Evolutionary conservation across 2,113 vertebrate genomes (phyloP).

Genomic region (Lontra canadensis): DNA sequence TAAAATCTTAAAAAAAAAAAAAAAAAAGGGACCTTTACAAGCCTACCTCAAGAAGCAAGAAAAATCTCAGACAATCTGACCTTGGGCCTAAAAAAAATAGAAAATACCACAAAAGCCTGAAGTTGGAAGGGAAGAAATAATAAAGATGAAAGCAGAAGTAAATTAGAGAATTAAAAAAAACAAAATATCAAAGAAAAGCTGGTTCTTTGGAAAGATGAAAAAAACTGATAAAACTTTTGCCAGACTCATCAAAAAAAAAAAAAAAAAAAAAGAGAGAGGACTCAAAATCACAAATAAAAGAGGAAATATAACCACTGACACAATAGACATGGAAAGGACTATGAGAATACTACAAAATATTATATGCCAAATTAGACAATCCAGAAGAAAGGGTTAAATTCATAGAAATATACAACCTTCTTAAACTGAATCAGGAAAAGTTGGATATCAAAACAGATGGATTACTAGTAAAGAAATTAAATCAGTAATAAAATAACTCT

Average conservation of each 20-base stretch:
- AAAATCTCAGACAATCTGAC: neutral
- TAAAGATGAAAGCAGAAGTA: neutral
- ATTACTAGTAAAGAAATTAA: neutral
- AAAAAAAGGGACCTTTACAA: neutral
- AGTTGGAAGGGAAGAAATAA: neutral
- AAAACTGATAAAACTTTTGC: neutral
- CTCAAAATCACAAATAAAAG: neutral
- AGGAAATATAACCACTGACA: neutral
- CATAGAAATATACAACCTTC: neutral
- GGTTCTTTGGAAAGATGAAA: neutral
- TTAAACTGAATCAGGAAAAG: neutral
- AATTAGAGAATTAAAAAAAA: neutral
- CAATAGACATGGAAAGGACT: too few species aligned
- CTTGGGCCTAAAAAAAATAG: neutral
- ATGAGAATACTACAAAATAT: neutral
- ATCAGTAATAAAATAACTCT: neutral
- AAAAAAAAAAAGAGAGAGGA: neutral
- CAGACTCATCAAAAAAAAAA: neutral
- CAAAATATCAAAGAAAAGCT: neutral
- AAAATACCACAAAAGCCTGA: neutral
- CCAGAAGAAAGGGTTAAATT: neutral
- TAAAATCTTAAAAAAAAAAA: neutral
- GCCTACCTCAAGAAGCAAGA: too few species aligned
- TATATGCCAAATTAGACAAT: neutral
- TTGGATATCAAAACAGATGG: neutral